Percentiles rank a stretch among this genome's conserved stretches.
Evolutionary conservation across 1,140 invertebrate species (phyloP).

Genomic region (Manduca sexta): DNA sequence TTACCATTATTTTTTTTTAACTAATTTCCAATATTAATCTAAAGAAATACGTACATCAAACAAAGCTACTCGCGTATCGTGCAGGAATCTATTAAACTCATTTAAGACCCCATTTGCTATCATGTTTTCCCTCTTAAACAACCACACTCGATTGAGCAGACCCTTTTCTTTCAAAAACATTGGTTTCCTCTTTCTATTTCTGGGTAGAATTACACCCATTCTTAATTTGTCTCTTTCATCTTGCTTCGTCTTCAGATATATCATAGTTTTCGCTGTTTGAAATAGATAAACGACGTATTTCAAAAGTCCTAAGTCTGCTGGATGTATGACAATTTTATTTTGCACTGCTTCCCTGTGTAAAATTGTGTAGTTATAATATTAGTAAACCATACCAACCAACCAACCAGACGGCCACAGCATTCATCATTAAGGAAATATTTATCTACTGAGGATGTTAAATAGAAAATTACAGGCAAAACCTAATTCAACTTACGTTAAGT

Average conservation of each 20-base stretch:
- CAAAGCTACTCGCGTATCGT: conserved; percentile 11
- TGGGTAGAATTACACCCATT: neutral
- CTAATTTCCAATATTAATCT: no score
- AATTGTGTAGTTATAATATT: no score
- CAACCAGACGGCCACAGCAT: no score
- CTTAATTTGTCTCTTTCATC: neutral
- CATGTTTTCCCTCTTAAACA: conserved; percentile 1
- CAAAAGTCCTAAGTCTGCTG: conserved; percentile 33
- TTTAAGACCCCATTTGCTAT: conserved; percentile 2
- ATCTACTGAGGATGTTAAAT: no score
- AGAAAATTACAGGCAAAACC: no score
- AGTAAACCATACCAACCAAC: no score
- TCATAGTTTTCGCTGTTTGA: conserved; percentile 4
- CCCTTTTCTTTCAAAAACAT: conserved; percentile 2
- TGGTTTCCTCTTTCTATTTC: conserved; percentile 3
- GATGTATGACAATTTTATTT: conserved; percentile 20
- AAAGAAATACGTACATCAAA: conserved; percentile 18
- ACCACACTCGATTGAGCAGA: conserved; percentile 12
- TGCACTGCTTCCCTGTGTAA: conserved; percentile 26
- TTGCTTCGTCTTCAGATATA: neutral
- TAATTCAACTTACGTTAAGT: conserved; percentile 44
- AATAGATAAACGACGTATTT: conserved; percentile 37
- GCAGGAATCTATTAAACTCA: conserved; percentile 25
- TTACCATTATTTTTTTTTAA: no score
- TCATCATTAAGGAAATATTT: no score